These are phyloP conservation scores for Troides aeacus DNA, from an alignment of 2,888 invertebrate species.

Conservation along the genomic window DNA sequence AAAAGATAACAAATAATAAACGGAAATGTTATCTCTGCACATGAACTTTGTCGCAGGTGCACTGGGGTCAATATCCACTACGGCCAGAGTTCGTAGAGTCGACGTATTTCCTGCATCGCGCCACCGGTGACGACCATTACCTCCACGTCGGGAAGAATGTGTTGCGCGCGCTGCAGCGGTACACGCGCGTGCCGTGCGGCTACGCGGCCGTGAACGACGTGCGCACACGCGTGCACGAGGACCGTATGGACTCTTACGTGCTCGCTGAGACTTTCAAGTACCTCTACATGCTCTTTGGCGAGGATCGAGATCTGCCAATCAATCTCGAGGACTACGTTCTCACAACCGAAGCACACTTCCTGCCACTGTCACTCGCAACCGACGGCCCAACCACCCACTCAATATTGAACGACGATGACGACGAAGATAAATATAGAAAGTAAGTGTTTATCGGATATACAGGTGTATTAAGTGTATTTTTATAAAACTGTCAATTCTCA, in stretches of 20 bases:
- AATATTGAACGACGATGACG: slow-evolving; percentile 71
- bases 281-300: slow-evolving; percentile 93
- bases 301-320: slow-evolving; percentile 89
- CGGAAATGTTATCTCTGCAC: too few species aligned
- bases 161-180: slow-evolving; percentile 91
- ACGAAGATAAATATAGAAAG: slow-evolving; percentile 68
- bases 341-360: slow-evolving; percentile 96
- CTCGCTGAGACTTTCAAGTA: slow-evolving; percentile 99
- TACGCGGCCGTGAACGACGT: slow-evolving; percentile 99
- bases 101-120: slow-evolving; percentile 97
- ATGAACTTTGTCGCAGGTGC: slow-evolving; percentile 81
- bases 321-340: slow-evolving; percentile 93
- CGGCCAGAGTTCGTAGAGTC: slow-evolving; percentile 99
- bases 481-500: too few species aligned
- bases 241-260: slow-evolving; percentile 99
- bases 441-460: slow-evolving; percentile 41
- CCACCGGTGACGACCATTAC: slow-evolving; percentile 97
- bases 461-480: too few species aligned
- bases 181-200: slow-evolving; percentile 96
- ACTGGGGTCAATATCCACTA: slow-evolving; percentile 98
- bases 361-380: slow-evolving; percentile 91
- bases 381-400: slow-evolving; percentile 76
- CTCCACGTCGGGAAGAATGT: slow-evolving; percentile 93
- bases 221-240: slow-evolving; percentile 93
- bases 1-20: too few species aligned